Conservation (phyloP, 2,888 invertebrate genomes). For the Gryllus longicercus region DNA sequence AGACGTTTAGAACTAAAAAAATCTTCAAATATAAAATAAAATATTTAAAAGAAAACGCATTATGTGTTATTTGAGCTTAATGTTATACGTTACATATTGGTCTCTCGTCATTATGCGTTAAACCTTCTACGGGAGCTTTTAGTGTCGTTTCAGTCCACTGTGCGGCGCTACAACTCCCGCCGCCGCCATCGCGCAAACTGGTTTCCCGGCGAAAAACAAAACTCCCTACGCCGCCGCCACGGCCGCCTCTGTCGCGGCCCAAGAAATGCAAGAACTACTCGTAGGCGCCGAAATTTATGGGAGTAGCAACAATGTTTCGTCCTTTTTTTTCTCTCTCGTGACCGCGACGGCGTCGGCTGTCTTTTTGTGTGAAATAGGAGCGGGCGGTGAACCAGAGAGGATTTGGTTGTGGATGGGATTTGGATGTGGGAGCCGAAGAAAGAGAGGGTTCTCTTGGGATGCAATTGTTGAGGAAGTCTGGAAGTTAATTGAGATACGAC, state of each 20-base stretch:
- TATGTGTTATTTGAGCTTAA: no score
- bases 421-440: no score
- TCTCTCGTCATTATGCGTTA: no score
- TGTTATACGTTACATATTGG: no score
- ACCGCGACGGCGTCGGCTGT: not conserved
- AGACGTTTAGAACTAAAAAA: no score
- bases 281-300: not conserved
- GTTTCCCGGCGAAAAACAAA: conserved; percentile 6
- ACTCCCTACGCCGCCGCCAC: not conserved
- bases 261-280: not conserved
- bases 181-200: not conserved
- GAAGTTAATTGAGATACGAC: no score
- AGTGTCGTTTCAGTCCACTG: not conserved
- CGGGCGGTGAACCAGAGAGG: not conserved
- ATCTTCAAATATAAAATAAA: no score
- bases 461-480: no score
- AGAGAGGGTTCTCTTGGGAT: no score
- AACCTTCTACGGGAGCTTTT: no score
- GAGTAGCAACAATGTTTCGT: not conserved
- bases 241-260: not conserved
- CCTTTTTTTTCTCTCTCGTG: not conserved
- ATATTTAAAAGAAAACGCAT: no score
- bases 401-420: no score
- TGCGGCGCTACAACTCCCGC: not conserved
- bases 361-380: conserved; percentile 6